Base-by-base conservation (phyloP, 2,113 vertebrate genomes). In the Cervus canadensis region DNA sequence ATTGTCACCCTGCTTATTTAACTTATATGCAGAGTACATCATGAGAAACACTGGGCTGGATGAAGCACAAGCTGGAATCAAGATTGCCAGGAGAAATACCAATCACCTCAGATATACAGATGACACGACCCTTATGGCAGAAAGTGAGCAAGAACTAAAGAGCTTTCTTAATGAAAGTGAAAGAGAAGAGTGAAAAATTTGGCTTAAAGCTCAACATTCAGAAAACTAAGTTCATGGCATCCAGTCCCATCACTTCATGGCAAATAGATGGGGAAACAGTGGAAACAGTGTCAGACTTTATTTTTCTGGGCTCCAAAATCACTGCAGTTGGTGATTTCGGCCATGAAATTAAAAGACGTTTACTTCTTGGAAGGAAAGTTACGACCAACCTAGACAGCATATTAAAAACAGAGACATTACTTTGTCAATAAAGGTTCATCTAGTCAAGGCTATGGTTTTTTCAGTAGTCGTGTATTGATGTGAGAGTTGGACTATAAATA, bases 371-470 rank as follows among this genome's bases (percentile, higher is more conserved):
- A 33, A 64, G 30, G 6, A 64, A 64, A 64, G 30, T 33, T 64
- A 33, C 33, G 14, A 16, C 14, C 60, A 33, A 33, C 60, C 60
- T 64, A 33, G 62, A n/a, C 0, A 64, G 15, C 62, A 64, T n/a
- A 64, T 64, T 9, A 64, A n/a, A 64, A n/a, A 33, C 62, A 54
- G 52, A 54, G 52, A 54, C 52, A 54, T 64, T 17, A 64, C 15
- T 64, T n/a, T 64, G 62, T 33, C 62, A 9, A n/a, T 15, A 17
- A 64, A n/a, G 15, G 15, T 64, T 0, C 0, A 0, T 64, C 15
- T 64, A 64, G 30, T 64, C 30, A n/a, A n/a, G 62, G 62, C 7
- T n/a, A 17, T n/a, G 15, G 15, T n/a, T n/a, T 64, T n/a, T 64
- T 15, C 62, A 17, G 3, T 64, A 0, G 33, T 64, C 62, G 8